Evolutionary conservation across 1,140 invertebrate species (phyloP).

Genomic region (Sinella curviseta): DNA sequence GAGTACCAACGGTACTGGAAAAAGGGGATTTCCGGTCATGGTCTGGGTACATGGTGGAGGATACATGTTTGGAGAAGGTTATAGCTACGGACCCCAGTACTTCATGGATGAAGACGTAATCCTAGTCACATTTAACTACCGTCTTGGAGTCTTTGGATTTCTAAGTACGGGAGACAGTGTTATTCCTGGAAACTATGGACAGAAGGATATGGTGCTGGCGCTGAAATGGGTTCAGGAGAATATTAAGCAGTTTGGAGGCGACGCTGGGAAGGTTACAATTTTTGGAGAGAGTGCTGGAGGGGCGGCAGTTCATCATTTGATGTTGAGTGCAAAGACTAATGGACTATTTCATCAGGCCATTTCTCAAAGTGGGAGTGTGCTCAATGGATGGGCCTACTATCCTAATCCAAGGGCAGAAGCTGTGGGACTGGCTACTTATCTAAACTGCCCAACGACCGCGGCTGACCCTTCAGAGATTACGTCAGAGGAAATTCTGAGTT

Average conservation of each 20-base stretch:
- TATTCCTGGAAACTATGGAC: neutral
- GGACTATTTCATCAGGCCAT: slow-evolving; percentile 66
- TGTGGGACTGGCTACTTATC: slow-evolving; percentile 51
- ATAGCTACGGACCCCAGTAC: neutral
- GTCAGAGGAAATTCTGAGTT: neutral
- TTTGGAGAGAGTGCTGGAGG: neutral
- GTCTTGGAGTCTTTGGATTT: neutral
- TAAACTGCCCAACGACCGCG: slow-evolving; percentile 47
- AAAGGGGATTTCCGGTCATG: neutral
- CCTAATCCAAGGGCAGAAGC: slow-evolving; percentile 53
- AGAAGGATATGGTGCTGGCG: neutral
- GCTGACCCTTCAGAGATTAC: neutral
- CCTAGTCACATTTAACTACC: neutral
- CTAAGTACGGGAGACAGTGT: neutral
- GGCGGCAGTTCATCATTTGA: neutral
- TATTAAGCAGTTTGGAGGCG: neutral
- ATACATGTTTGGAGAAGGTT: no score
- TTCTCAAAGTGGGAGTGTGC: slow-evolving; percentile 66
- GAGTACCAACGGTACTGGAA: neutral
- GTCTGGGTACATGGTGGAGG: neutral
- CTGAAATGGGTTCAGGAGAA: slow-evolving; percentile 4
- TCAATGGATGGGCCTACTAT: slow-evolving; percentile 62
- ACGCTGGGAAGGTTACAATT: neutral
- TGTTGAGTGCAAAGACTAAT: neutral
- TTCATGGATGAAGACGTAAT: neutral